phyloP scores from a whole-genome alignment of 1,140 invertebrate species.

The Hetaerina americana region DNA sequence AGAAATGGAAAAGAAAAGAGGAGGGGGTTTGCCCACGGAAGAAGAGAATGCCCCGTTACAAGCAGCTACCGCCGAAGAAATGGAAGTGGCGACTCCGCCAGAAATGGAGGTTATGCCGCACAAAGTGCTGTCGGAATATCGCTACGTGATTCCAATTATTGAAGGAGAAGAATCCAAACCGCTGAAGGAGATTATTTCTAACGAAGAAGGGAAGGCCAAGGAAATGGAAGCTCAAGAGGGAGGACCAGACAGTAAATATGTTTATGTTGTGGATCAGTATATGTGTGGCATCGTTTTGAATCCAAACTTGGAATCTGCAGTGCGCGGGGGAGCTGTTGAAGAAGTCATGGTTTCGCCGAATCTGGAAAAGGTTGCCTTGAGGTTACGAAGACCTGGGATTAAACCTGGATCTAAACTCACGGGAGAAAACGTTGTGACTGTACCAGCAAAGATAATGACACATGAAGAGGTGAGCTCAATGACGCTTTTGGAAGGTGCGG shows the following conservation, averaged over 20 bases:
- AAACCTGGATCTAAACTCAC: neutral
- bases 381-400: neutral
- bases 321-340: slow-evolving; percentile 55
- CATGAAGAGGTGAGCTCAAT: slow-evolving; percentile 34
- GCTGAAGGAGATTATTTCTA: slow-evolving; percentile 43
- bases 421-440: neutral
- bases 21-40: neutral
- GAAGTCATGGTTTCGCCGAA: slow-evolving; percentile 9
- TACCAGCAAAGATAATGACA: neutral
- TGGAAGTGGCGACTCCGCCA: slow-evolving; percentile 14
- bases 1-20: neutral
- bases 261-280: slow-evolving; percentile 60
- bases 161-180: slow-evolving; percentile 48
- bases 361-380: neutral
- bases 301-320: slow-evolving; percentile 56
- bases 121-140: slow-evolving; percentile 49
- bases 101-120: slow-evolving; percentile 15
- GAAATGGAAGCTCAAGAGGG: neutral
- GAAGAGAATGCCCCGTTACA: neutral
- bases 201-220: slow-evolving; percentile 34
- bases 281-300: slow-evolving; percentile 61
- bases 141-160: slow-evolving; percentile 56
- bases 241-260: slow-evolving; percentile 42
- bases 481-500: slow-evolving; percentile 46
- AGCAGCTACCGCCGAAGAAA: neutral